Base-by-base conservation (phyloP, 35 echinoderm and acorn worm species). In the Ophioderma brevispina region DNA sequence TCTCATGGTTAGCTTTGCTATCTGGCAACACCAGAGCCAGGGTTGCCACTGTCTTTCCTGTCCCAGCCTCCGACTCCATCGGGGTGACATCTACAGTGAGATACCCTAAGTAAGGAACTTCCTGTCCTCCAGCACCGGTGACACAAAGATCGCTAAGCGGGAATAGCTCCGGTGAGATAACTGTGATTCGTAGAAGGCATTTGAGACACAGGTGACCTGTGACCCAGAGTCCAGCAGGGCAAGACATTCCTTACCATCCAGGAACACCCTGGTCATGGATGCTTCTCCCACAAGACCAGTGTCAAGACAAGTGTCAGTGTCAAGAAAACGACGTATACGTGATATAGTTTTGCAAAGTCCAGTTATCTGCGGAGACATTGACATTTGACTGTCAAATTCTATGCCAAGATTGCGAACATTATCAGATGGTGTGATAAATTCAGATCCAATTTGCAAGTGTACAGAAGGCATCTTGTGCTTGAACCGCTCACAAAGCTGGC, bases 61-160 rank as follows among this genome's bases (percentile, higher is more conserved):
- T 49, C 21, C 89, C 89, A 0, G 89, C 81, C 28, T 83, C 81
- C 18, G 37, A 32, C n/a, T 38, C 81, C n/a, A 36, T 33, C 21
- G 75, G 39, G 32, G 80, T 46, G 18, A 91, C 36, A 31, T 77
- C 37, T 0, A 85, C 33, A 31, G 33, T 31, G 13, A 92, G 37
- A 42, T 92, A 92, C 1, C 90, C 90, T 4, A 92, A 31, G 76
- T 94, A 94, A 0, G 92, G 86, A 33, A 89, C 92, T 41, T 82
- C n/a, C n/a, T 80, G 32, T 18, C 92, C 92, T 1, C 92, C 80
- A 63, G 92, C 92, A 13, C 92, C 87, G 3, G 75, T 76, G 5
- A 94, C 39, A 13, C 30, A 38, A 75, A 78, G 35, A 33, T 77
- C 86, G 23, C 59, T 82, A 2, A 93, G 82, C 8, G 91, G 82